Conservation (phyloP, 64 coral and sea anemone species). For the Catalaphyllia jardinei region DNA sequence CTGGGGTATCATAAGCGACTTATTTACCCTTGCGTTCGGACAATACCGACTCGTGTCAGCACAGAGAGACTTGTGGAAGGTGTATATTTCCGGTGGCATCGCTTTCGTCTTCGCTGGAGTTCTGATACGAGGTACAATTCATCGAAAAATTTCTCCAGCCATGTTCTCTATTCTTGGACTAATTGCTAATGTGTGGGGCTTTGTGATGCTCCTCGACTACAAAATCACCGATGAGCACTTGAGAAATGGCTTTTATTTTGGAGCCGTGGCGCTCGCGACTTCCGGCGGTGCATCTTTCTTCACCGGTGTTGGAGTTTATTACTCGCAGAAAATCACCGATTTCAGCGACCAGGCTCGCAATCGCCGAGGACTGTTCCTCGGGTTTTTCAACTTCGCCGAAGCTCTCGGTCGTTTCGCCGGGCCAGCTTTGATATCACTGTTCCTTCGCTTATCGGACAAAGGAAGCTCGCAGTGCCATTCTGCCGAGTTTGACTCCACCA, state of each 20-base stretch:
- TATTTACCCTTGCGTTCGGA: conserved; percentile 87
- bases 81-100: conserved; percentile 74
- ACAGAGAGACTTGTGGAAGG: conserved; percentile 82
- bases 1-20: conserved; percentile 81
- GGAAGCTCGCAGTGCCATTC: conserved; percentile 38
- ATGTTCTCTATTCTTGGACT: conserved; percentile 79
- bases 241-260: conserved; percentile 67
- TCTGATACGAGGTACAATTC: conserved; percentile 64
- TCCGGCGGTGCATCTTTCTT: conserved; percentile 92
- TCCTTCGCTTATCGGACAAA: conserved; percentile 50
- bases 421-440: conserved; percentile 58
- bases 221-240: conserved; percentile 28
- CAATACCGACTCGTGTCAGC: conserved; percentile 78
- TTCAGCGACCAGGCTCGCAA: conserved; percentile 88
- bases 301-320: conserved; percentile 81
- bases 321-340: conserved; percentile 94
- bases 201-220: conserved; percentile 73
- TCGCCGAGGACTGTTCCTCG: conserved; percentile 83
- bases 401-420: conserved; percentile 88
- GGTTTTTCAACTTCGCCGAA: conserved; percentile 86
- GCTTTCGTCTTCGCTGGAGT: conserved; percentile 67
- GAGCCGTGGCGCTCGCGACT: conserved; percentile 56
- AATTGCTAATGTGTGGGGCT: conserved; percentile 66
- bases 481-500: conserved; percentile 50
- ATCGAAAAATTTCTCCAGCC: conserved; percentile 63